phyloP scores from a whole-genome alignment of 2,888 invertebrate species.

The Hydroisotoma schaefferi region DNA sequence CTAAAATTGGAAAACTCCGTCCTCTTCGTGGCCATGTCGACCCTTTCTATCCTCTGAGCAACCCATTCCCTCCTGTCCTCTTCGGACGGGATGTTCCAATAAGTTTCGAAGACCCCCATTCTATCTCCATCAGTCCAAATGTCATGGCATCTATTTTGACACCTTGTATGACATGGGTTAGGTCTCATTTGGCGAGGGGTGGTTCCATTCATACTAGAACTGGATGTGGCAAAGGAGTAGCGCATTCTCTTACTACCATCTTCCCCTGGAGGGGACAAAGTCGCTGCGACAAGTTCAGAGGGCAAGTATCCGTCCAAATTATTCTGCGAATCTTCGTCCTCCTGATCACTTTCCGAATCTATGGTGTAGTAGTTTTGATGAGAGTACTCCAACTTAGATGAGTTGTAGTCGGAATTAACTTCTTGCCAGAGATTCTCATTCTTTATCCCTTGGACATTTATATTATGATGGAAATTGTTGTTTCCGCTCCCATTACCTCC shows the following conservation, averaged over 20 bases:
- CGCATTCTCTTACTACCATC: neutral
- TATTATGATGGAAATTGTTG: too few species aligned
- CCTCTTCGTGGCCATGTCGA: slow-evolving; percentile 42
- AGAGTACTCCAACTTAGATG: too few species aligned
- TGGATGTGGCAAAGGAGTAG: slow-evolving; percentile 1
- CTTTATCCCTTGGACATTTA: too few species aligned
- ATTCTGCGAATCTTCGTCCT: neutral
- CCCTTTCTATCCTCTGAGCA: slow-evolving; percentile 34
- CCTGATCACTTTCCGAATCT: slow-evolving; percentile 1
- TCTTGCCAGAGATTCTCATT: too few species aligned
- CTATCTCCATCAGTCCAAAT: slow-evolving; percentile 37
- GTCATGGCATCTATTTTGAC: slow-evolving; percentile 37
- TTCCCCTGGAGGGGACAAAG: neutral
- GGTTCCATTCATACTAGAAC: neutral
- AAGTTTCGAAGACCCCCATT: slow-evolving; percentile 36
- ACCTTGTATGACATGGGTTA: slow-evolving; percentile 36
- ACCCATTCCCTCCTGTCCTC: slow-evolving; percentile 39
- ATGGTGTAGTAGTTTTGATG: too few species aligned
- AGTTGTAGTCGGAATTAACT: too few species aligned
- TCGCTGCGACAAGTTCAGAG: slow-evolving; percentile 8
- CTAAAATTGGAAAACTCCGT: slow-evolving; percentile 42
- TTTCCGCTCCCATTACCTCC: too few species aligned
- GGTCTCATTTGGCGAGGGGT: slow-evolving; percentile 34
- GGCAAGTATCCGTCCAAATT: slow-evolving; percentile 8
- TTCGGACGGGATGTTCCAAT: slow-evolving; percentile 33